phyloP scores from a whole-genome alignment of 1,140 invertebrate genomes.

The Drosophila orosa region DNA sequence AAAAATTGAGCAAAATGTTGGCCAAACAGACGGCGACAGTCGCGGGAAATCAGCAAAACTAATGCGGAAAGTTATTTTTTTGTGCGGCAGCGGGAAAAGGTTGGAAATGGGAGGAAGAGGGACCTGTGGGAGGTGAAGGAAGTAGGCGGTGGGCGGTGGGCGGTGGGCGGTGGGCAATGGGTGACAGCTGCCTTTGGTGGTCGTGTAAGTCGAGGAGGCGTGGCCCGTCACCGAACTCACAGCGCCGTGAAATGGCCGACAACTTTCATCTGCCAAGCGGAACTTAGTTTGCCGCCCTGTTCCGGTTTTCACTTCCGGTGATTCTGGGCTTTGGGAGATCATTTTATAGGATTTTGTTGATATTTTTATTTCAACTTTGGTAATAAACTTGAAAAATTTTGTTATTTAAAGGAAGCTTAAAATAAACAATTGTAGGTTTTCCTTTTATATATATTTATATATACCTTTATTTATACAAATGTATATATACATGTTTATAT shows the following conservation, averaged over 20 bases:
- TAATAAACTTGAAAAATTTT: not conserved
- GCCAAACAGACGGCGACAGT: conserved; percentile 45
- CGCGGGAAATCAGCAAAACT: conserved; percentile 74
- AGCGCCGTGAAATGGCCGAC: conserved; percentile 72
- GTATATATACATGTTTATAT: too few species aligned
- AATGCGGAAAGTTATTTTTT: conserved; percentile 62
- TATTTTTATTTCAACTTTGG: not conserved
- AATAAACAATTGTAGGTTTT: not conserved
- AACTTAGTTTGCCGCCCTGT: conserved; percentile 38
- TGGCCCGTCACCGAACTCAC: conserved; percentile 48
- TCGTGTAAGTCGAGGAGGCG: conserved; percentile 47
- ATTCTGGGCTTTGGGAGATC: not conserved
- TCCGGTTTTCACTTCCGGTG: conserved; percentile 21
- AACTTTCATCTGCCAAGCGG: conserved; percentile 58
- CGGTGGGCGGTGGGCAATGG: conserved; percentile 3
- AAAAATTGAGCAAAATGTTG: conserved; percentile 36
- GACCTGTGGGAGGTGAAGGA: not conserved
- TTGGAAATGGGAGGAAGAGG: not conserved
- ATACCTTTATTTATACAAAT: too few species aligned
- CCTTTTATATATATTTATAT: too few species aligned
- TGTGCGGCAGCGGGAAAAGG: not conserved
- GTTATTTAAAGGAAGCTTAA: not conserved
- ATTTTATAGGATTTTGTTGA: not conserved
- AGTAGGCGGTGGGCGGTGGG: conserved; percentile 1
- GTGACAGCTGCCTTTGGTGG: conserved; percentile 53